phyloP scores from a whole-genome alignment of 2,888 invertebrate species.

The Tachystola acroxantha region DNA sequence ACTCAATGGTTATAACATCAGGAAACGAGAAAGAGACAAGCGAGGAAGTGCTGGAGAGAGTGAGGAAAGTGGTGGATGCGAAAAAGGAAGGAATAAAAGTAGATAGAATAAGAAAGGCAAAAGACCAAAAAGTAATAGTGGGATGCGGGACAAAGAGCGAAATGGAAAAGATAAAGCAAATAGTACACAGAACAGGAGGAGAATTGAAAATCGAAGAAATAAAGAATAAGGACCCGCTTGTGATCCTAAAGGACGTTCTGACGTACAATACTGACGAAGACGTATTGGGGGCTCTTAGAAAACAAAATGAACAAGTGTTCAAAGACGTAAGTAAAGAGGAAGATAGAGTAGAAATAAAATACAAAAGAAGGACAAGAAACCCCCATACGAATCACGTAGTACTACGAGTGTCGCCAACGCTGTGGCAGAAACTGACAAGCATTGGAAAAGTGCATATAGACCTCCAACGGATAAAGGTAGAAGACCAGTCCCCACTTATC shows the following conservation, averaged over 20 bases:
- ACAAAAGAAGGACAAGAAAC: not conserved
- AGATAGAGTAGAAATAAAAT: not conserved
- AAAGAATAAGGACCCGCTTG: constrained; percentile 10
- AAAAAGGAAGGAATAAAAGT: constrained; percentile 9
- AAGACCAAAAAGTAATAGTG: constrained; percentile 11
- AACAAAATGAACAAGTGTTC: not conserved
- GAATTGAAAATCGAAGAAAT: constrained; percentile 1
- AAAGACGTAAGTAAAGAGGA: not conserved
- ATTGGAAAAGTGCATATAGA: constrained; percentile 15
- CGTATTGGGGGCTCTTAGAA: not conserved
- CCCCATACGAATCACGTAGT: not conserved
- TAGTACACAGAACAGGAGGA: not conserved
- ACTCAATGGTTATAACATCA: constrained; percentile 10
- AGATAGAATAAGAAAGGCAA: constrained; percentile 12
- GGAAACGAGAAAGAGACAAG: constrained; percentile 10
- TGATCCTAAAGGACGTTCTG: constrained; percentile 6
- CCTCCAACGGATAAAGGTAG: too few relatives aligned
- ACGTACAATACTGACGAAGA: not conserved
- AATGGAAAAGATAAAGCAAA: constrained; percentile 1
- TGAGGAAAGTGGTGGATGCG: constrained; percentile 11
- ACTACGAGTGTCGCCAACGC: constrained; percentile 4
- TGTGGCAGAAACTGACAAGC: constrained; percentile 6
- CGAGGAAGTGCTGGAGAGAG: constrained; percentile 7
- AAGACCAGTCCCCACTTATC: too few relatives aligned
- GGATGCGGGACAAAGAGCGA: constrained; percentile 9